Evolutionary conservation across 2,797 vertebrate genomes (phyloP), one percentile per base, ranked within the genome.

Genomic region (Atherinosoma microstoma): DNA sequence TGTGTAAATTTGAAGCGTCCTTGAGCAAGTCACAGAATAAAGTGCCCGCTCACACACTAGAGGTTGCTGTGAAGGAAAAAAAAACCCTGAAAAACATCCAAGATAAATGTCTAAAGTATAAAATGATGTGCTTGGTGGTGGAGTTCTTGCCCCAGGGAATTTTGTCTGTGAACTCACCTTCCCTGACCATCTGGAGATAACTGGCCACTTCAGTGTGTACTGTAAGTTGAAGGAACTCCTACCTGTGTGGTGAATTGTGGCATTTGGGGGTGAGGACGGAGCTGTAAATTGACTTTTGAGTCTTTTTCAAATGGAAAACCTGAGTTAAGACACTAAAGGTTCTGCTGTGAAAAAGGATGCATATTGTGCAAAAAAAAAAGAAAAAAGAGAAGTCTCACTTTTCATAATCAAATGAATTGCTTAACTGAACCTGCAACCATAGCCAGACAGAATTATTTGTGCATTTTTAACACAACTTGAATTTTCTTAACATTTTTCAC

Each of bases 121-220:
- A 87, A 91, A 86, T 79, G 69, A 79, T 84, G 78, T 65, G 77
- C 83, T 75, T 11, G 54, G 83, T 58, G 63, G 65, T 75, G 70
- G 70, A 85, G 73, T 68, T 80, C 57, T 78, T 66, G 84, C 88
- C 84, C 80, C 36, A 6, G 86, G 88, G 87, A 84, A 64, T 76
- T 34, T 71, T 4, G 38, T 81, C 75, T 84, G 73, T 73, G 66
- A 86, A 82, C 79, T 86, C 78, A 79, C 86, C 75, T 86, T 82
- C 49, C 49, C 56, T 2, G 64, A 80, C 87, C 92, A 90, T 90
- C 87, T 91, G 92, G 86, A 89, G 83, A 79, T 80, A 82, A 81
- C 67, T 22, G 76, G 49, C 35, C 49, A 70, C 73, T 80, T 45
- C 27, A 47, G 60, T 27, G 47, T 68, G 63, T n/a, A 15, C 75